phyloP scores from a whole-genome alignment of 2,888 invertebrate genomes.

The Dynastes tityus region DNA sequence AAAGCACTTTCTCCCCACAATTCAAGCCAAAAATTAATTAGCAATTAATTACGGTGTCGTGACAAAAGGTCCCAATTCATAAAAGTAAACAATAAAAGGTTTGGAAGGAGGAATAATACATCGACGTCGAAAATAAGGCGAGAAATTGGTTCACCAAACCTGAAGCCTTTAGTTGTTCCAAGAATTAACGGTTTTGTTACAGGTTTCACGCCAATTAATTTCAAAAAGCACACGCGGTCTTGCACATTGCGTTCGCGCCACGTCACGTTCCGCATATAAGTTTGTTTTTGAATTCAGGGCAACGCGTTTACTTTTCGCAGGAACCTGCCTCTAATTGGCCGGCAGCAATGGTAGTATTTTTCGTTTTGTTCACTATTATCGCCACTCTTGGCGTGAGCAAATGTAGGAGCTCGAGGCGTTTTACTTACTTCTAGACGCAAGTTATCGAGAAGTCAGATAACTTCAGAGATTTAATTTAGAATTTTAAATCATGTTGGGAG shows the following conservation, averaged over 20 bases:
- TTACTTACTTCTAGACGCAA: slow-evolving; percentile 13
- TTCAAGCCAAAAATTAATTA: slow-evolving; percentile 14
- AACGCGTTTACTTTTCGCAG: neutral
- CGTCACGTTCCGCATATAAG: neutral
- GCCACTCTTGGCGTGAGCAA: neutral
- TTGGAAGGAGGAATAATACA: neutral
- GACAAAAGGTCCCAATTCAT: neutral
- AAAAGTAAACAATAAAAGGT: slow-evolving; percentile 10
- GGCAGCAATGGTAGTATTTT: slow-evolving; percentile 3
- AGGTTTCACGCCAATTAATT: slow-evolving; percentile 30
- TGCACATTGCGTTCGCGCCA: neutral
- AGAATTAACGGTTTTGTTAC: neutral
- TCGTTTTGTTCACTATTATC: neutral
- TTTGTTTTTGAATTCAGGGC: neutral
- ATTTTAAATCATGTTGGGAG: neutral
- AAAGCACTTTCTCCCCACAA: neutral
- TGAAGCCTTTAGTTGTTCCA: neutral
- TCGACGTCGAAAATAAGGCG: slow-evolving; percentile 16
- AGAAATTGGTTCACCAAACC: slow-evolving; percentile 24
- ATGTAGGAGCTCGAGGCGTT: neutral
- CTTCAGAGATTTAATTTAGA: neutral
- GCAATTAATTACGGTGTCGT: neutral
- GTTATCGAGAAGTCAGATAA: neutral
- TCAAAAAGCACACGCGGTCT: neutral
- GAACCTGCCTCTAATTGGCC: neutral